Evolutionary conservation across 2,888 invertebrate species (phyloP), one percentile per base, ranked within the genome.

Genomic region (Zelleria hepariella): DNA sequence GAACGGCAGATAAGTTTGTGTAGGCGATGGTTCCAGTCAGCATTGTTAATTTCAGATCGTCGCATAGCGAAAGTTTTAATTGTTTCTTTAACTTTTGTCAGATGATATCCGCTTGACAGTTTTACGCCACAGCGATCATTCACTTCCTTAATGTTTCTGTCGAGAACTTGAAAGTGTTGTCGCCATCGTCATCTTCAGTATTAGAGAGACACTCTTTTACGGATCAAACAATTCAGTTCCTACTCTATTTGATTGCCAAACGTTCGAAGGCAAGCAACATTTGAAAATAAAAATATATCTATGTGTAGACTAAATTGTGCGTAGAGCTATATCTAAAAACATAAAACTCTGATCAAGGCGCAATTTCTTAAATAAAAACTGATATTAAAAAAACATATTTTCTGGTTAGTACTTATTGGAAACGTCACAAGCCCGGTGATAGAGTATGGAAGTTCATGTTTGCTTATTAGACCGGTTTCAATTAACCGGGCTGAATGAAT

Each of bases 401-500:
- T n/a, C n/a, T n/a, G n/a, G n/a, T n/a, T n/a, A n/a, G n/a, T n/a
- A n/a, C n/a, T n/a, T n/a, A n/a, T n/a, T n/a, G n/a, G n/a, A n/a
- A n/a, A n/a, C n/a, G n/a, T n/a, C n/a, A n/a, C n/a, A n/a, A n/a
- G n/a, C n/a, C n/a, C n/a, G n/a, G n/a, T n/a, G n/a, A n/a, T n/a
- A n/a, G n/a, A 15, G 32, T 42, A 42, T 15, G 32, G 32, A 15
- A 42, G 32, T 4, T 42, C 15, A 42, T 15, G 32, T 54, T 54
- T 26, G 26, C 25, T 54, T 54, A 26, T n/a, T 18, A 54, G 54
- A 54, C 18, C 54, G 18, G 18, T 54, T 25, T 25, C 59, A 62
- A 62, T 62, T 62, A 62, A 57, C 42, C 24, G 18, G 42, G 58
- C 58, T 58, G 58, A 59, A 59, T 42, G 55, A 60, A 62, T 60